Evolutionary conservation across 1,140 invertebrate genomes (phyloP), one percentile per base, ranked within the genome.

Genomic region (Pentalonia nigronervosa): DNA sequence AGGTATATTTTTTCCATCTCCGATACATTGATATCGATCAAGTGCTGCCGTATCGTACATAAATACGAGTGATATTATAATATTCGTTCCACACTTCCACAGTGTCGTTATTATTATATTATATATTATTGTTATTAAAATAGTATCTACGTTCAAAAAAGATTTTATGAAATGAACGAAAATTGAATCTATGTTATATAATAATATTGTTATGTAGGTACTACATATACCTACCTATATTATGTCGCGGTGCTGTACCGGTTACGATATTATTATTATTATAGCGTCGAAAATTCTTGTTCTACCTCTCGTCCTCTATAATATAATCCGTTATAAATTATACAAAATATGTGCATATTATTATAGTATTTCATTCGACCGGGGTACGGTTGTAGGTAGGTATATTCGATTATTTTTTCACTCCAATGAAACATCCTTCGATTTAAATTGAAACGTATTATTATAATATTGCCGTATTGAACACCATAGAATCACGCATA

Each of bases 351-450:
- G 83, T 41, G 83, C 60, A 76, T n/a, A 76, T 17, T n/a, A n/a
- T 76, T n/a, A 76, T n/a, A 41, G 17, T 76, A 76, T 76, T 76
- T n/a, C 17, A 30, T 76, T 76, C n/a, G 60, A 34, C 60, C 60
- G n/a, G n/a, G 6, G 30, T 76, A 76, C 60, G 60, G 30, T 17
- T 76, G 4, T 76, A 41, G 41, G 4, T 76, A n/a, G 30, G 60
- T 76, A 17, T 76, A 41, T 41, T 84, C 36, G 83, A 84, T 84
- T 84, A 41, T 41, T 45, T 84, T 84, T 84, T 84, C 83, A 84
- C 83, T 84, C 36, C 83, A 25, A 45, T 84, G 83, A 84, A 45
- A 84, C 36, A 84, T 45, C 83, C 41, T 81, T 45, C 83, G 41
- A 41, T 84, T 84, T 84, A 25, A 41, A 84, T 41, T 9, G 41